These are phyloP conservation scores for Phallusia fumigata DNA, from an alignment of 23 tunicate genomes.

Conservation along the genomic window DNA sequence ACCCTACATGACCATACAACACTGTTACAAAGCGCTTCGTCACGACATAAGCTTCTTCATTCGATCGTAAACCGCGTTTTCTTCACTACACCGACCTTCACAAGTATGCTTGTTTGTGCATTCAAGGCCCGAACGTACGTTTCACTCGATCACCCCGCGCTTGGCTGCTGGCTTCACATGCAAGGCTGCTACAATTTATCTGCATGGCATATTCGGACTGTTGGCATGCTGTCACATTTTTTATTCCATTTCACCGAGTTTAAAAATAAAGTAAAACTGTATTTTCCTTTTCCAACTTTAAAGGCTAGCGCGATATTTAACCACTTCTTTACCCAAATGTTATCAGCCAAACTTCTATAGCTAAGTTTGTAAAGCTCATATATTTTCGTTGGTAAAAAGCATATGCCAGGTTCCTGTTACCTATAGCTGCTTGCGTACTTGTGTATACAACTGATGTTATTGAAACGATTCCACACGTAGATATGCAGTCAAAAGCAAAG, in stretches of 20 bases:
- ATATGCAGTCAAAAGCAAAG: not conserved
- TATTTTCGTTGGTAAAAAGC: no score
- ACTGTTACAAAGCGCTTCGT: constrained; percentile 8
- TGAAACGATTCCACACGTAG: not conserved
- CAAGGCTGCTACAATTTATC: constrained; percentile 4
- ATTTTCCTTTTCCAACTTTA: no score
- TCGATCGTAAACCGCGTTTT: not conserved
- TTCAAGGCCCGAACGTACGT: not conserved
- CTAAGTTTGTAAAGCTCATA: no score
- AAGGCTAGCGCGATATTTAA: no score
- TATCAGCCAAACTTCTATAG: no score
- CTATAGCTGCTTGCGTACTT: not conserved
- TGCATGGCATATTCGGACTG: constrained; percentile 14
- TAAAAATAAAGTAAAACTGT: no score
- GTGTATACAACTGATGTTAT: not conserved
- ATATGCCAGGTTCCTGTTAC: no score
- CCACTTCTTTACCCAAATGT: no score
- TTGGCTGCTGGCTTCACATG: constrained; percentile 14
- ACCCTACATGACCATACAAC: not conserved
- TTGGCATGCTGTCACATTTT: not conserved
- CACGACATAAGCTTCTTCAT: not conserved
- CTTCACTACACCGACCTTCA: not conserved
- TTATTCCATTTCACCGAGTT: not conserved
- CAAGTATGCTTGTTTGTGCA: constrained; percentile 2
- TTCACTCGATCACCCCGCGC: not conserved